Conservation (phyloP, 2,888 invertebrate genomes). For the Acronicta aceris region DNA sequence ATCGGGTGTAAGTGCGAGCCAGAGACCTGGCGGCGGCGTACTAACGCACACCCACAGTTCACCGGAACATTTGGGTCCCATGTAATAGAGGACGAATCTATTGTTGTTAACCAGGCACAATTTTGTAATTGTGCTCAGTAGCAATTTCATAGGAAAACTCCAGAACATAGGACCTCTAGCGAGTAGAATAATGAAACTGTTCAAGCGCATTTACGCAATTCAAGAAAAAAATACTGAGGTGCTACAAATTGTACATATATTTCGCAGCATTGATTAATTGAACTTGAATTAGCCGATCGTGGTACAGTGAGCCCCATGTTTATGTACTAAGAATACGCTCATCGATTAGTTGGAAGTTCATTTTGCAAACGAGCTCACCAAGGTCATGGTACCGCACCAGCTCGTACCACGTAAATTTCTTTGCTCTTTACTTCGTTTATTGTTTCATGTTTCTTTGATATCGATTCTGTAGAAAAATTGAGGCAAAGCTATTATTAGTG, state of each 20-base stretch:
- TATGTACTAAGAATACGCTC: conserved; percentile 69
- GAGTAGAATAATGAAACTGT: too few relatives aligned
- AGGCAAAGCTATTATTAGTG: conserved; percentile 28
- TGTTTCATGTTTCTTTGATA: conserved; percentile 62
- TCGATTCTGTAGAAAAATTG: conserved; percentile 61
- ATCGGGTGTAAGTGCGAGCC: too few relatives aligned
- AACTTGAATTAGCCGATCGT: conserved; percentile 30
- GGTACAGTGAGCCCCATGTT: conserved; percentile 60
- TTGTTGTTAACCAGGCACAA: too few relatives aligned
- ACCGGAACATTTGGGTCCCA: too few relatives aligned
- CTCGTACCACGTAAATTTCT: conserved; percentile 81
- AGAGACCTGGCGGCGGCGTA: too few relatives aligned
- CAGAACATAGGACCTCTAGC: too few relatives aligned
- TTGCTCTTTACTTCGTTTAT: conserved; percentile 73
- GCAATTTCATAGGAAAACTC: too few relatives aligned
- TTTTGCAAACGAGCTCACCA: conserved; percentile 74
- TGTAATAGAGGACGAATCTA: too few relatives aligned
- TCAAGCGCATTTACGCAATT: too few relatives aligned
- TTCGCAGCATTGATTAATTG: conserved; percentile 16
- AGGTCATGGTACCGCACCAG: conserved; percentile 86
- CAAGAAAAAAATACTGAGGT: not conserved
- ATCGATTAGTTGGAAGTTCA: conserved; percentile 80
- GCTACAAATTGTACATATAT: not conserved
- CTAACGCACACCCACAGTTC: too few relatives aligned
- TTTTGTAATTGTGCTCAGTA: too few relatives aligned